Percentiles rank a stretch among this genome's conserved stretches.
Conservation (phyloP, 2,797 vertebrate species). For the Pangasius larnaudii region DNA sequence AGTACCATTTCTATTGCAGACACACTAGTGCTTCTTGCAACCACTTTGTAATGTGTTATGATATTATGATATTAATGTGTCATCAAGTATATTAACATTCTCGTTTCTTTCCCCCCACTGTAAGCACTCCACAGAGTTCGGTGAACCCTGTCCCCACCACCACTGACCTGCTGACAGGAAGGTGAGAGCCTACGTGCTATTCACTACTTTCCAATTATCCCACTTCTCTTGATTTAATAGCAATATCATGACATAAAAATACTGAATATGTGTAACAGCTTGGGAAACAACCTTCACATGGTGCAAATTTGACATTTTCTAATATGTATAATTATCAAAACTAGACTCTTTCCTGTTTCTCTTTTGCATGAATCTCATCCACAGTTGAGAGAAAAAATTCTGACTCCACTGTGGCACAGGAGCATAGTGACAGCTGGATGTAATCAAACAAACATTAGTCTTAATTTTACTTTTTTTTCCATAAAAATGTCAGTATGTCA, state of each 20-base stretch:
- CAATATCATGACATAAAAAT: background rate
- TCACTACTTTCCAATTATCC: background rate
- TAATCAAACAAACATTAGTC: background rate
- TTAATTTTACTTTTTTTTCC: background rate
- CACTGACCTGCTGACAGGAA: conserved; percentile 69
- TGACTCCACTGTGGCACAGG: background rate
- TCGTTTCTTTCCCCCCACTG: background rate
- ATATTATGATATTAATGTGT: background rate
- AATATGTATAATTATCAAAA: background rate
- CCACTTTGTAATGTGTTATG: background rate
- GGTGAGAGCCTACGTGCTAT: background rate
- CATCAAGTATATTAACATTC: background rate
- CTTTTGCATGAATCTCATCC: background rate
- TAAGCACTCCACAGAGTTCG: conserved; percentile 60
- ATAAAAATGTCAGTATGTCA: background rate
- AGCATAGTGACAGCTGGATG: background rate
- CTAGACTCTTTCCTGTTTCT: background rate
- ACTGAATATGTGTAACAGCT: background rate
- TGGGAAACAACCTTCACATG: too few species aligned
- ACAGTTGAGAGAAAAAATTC: background rate
- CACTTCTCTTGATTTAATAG: background rate
- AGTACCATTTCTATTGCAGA: conserved; percentile 15
- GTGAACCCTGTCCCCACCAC: conserved; percentile 61
- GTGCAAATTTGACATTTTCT: background rate
- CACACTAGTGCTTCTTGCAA: background rate